Evolutionary conservation across 2,113 vertebrate genomes (phyloP), one percentile per base, ranked within the genome.

Genomic region (Alectura lathami): DNA sequence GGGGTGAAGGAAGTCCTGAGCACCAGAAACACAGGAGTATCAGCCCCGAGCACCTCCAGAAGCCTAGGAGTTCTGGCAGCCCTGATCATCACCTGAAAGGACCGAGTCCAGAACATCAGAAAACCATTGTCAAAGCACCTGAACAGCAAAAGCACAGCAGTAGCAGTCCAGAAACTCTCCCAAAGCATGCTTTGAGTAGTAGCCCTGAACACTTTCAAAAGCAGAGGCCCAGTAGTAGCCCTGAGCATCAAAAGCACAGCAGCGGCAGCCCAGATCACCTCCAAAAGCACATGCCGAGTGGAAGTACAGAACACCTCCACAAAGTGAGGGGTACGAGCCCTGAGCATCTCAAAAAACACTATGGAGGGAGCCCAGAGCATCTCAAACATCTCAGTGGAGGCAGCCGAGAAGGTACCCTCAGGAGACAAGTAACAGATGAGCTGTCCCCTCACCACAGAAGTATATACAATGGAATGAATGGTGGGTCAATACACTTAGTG

Each of bases 251-350:
- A 88, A 97, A 98, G 95, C 98, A 98, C 92, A 89, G 98, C 5
- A 77, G 98, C 29, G 97, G 98, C 54, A 98, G 98, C 91, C 98
- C 98, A 0, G 98, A 98, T 69, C 98, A 98, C 53, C 97, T 98
- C 36, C 98, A 98, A 47, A 99, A 98, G 95, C 98, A 98, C 42
- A 95, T 97, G 1, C 77, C 94, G 1, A 94, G 97, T 29, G 98
- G 98, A 73, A 99, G 98, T 85, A 98, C 98, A 50, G 99, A 99
- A 94, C 98, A 99, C 54, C 97, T 99, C 23, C 98, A 98, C 92
- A 99, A 99, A 97, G 97, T 97, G 70, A 97, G 98, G 93, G 98
- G 98, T n/a, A 98, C 98, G 7, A 99, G 98, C 93, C 99, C 99
- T 0, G 99, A 99, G 96, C 98, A 98, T 32, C 98, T 98, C 92